Base-by-base conservation (phyloP, 1,140 invertebrate genomes). In the Contarinia nasturtii region DNA sequence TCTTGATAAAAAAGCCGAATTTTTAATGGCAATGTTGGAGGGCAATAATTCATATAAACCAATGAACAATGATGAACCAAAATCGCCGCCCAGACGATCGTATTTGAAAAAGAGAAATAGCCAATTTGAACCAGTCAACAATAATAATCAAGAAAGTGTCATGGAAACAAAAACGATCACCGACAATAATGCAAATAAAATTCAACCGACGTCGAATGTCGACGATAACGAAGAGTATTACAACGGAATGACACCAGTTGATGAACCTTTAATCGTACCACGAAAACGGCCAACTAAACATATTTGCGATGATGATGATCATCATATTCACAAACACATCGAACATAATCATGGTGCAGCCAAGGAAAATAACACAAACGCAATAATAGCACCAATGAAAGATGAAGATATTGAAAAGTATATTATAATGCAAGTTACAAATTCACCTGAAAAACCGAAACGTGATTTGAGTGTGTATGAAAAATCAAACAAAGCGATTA, bases 401-500 rank as follows among this genome's bases (percentile, higher is more conserved):
- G 10, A 5, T 18, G 41, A 43, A 14, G 41, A 18, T 7, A 40
- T 43, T 5, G 20, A 15, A 43, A 21, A 43, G 19, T 14, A 20
- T 19, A 18, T 43, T 2, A 43, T 14, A 43, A 5, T 19, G 19
- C 17, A 17, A 43, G 15, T 14, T 3, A 43, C 3, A 4, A 4
- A 43, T 17, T 11, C 19, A 7, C 46, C 46, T 2, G 27, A 48
- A 18, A 48, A 48, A 37, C 47, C 47, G n/a, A 14, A 33, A 44
- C 22, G 47, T 7, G 47, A 48, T 37, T 48, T 48, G 19, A 17
- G 8, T 2, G 43, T 34, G 33, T 48, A 48, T 44, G 19, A 20
- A 48, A 19, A 38, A 33, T 19, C 43, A 21, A 11, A 3, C 18
- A 2, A 14, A 19, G 42, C 5, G 14, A 19, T 14, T 44, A 8